Conservation (phyloP, 1,140 invertebrate genomes). For the Atta colombica region DNA sequence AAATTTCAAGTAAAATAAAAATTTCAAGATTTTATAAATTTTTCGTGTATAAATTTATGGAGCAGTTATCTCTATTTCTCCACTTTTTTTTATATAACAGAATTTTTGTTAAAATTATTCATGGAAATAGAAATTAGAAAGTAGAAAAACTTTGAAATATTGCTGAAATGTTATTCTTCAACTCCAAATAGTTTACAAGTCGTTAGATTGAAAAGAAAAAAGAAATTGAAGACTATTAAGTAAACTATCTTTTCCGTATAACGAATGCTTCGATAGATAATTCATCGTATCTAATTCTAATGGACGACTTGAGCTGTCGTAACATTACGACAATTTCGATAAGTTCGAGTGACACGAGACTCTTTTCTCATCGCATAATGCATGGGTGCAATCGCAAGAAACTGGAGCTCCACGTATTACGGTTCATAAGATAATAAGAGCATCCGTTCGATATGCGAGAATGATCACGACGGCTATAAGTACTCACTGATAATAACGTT, state of each 20-base stretch:
- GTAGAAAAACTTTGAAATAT: not conserved
- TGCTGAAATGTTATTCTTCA: not conserved
- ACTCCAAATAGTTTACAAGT: not conserved
- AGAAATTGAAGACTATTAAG: slow-evolving; percentile 21
- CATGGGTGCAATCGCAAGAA: slow-evolving; percentile 26
- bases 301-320: not conserved
- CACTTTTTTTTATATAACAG: not conserved
- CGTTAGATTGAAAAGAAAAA: not conserved
- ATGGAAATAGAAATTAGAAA: not conserved
- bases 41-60: not conserved
- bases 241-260: not conserved
- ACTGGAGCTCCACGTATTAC: slow-evolving; percentile 53
- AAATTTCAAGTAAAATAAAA: not conserved
- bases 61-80: not conserved
- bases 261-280: not conserved
- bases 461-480: slow-evolving; percentile 24
- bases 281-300: not conserved
- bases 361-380: slow-evolving; percentile 24
- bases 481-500: slow-evolving; percentile 47
- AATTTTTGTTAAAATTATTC: not conserved
- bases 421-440: slow-evolving; percentile 66
- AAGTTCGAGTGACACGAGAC: slow-evolving; percentile 2
- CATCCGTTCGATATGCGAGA: slow-evolving; percentile 32
- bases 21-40: not conserved
- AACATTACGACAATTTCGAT: slow-evolving; percentile 22